Conservation (phyloP, 2,888 invertebrate species). For the Silvanus unidentatus region DNA sequence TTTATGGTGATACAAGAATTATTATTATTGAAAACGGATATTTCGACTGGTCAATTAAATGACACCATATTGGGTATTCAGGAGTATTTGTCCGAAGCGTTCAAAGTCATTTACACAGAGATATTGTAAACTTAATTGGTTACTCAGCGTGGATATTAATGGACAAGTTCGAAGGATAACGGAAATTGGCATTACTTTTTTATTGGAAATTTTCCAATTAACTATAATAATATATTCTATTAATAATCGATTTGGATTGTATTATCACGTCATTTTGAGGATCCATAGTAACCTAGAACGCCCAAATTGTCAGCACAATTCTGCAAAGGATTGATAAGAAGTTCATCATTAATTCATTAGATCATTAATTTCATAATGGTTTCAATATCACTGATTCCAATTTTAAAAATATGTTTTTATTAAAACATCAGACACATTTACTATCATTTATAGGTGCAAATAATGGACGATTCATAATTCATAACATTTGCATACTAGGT, state of each 20-base stretch:
- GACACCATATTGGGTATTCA: slow-evolving; percentile 42
- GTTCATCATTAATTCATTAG: slow-evolving; percentile 24
- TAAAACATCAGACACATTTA: too few species aligned
- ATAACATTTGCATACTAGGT: too few species aligned
- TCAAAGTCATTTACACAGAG: slow-evolving; percentile 39
- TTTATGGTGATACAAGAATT: slow-evolving; percentile 49
- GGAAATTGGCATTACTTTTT: slow-evolving; percentile 33
- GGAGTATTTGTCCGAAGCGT: slow-evolving; percentile 47
- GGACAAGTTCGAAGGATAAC: slow-evolving; percentile 48
- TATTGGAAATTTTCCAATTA: too few species aligned
- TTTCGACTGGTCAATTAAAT: slow-evolving; percentile 45
- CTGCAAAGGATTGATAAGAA: slow-evolving; percentile 51
- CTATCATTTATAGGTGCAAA: too few species aligned
- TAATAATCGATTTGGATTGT: slow-evolving; percentile 64
- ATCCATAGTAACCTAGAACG: slow-evolving; percentile 53
- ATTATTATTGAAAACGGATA: slow-evolving; percentile 56
- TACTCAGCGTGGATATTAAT: slow-evolving; percentile 35
- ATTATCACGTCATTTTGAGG: slow-evolving; percentile 61
- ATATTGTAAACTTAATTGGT: slow-evolving; percentile 43
- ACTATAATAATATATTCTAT: slow-evolving; percentile 19
- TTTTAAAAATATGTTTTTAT: too few species aligned
- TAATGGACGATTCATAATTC: too few species aligned
- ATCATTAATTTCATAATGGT: slow-evolving; percentile 15
- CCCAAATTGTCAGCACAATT: slow-evolving; percentile 58
- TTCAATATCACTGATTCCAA: too few species aligned